Evolutionary conservation across 2,113 vertebrate species (phyloP).

Genomic region (Heloderma charlesbogerti): DNA sequence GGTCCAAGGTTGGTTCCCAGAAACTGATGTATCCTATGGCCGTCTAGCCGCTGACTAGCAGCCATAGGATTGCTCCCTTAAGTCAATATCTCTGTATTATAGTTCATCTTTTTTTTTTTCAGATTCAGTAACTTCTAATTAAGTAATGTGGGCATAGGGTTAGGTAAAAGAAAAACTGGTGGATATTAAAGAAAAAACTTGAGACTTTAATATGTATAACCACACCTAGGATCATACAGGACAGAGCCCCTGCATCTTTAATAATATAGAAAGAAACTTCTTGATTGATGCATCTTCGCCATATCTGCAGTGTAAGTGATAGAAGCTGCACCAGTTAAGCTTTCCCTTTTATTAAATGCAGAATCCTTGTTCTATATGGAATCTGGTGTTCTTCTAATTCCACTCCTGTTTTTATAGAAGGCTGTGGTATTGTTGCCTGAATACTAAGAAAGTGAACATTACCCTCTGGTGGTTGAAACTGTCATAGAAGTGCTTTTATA

Average conservation of each 20-base stretch:
- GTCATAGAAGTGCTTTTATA: rapidly evolving
- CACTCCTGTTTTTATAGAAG: not conserved
- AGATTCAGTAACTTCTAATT: not conserved
- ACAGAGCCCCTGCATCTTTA: not conserved
- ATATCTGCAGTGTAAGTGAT: not conserved
- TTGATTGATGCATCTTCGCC: not conserved
- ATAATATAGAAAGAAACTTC: not conserved
- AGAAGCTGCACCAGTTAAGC: not conserved
- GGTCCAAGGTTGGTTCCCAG: no score
- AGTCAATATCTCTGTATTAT: no score
- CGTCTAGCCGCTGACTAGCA: no score
- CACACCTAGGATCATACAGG: no score
- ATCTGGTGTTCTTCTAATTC: not conserved
- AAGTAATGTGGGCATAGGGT: not conserved
- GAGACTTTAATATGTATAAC: not conserved
- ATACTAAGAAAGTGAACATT: rapidly evolving
- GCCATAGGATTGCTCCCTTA: no score
- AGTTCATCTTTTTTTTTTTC: not conserved
- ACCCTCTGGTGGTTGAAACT: not conserved
- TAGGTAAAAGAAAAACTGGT: not conserved
- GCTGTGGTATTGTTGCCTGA: not conserved
- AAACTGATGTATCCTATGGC: no score
- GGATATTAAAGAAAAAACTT: not conserved
- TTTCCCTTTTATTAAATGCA: not conserved
- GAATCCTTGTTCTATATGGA: not conserved